A percentile compares a stretch with the other conserved stretches of the same genome.
Conservation (phyloP, 2,797 vertebrate species). For the Apogon hyalosoma region DNA sequence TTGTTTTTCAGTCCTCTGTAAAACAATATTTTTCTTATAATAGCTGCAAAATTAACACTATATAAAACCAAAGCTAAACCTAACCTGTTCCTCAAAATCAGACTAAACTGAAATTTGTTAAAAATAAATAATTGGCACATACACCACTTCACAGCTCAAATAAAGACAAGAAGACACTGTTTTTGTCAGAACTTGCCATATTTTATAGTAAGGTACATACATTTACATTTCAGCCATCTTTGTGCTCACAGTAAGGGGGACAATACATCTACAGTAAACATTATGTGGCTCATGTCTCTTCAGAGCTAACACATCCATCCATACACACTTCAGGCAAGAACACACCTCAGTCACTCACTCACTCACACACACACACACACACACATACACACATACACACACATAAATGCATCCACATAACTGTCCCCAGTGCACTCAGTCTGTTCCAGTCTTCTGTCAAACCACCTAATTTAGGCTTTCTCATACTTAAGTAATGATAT, state of each 20-base stretch:
- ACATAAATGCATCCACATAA: slow-evolving; percentile 38
- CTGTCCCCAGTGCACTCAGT: slow-evolving; percentile 65
- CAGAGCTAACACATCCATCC: slow-evolving; percentile 8
- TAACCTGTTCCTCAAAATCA: no score
- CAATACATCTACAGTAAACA: slow-evolving; percentile 75
- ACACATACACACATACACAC: slow-evolving; percentile 22
- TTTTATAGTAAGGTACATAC: slow-evolving; percentile 86
- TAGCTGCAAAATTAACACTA: no score
- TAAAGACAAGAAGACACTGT: slow-evolving; percentile 42
- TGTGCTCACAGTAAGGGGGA: slow-evolving; percentile 84
- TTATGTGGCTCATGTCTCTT: slow-evolving; percentile 35
- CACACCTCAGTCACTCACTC: slow-evolving; percentile 10
- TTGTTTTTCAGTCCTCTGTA: no score
- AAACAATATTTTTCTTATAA: no score
- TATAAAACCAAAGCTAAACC: no score
- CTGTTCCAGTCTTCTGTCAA: slow-evolving; percentile 45
- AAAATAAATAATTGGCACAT: neutral
- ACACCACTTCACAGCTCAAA: slow-evolving; percentile 16
- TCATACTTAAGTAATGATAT: slow-evolving; percentile 69
- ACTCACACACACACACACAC: slow-evolving; percentile 34
- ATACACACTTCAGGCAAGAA: neutral
- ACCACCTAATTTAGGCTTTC: slow-evolving; percentile 82
- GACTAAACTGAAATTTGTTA: no score
- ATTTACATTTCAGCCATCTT: slow-evolving; percentile 82
- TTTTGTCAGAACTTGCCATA: slow-evolving; percentile 77